phyloP scores from a whole-genome alignment of 2,888 invertebrate genomes.

The Ariolimax columbianus region DNA sequence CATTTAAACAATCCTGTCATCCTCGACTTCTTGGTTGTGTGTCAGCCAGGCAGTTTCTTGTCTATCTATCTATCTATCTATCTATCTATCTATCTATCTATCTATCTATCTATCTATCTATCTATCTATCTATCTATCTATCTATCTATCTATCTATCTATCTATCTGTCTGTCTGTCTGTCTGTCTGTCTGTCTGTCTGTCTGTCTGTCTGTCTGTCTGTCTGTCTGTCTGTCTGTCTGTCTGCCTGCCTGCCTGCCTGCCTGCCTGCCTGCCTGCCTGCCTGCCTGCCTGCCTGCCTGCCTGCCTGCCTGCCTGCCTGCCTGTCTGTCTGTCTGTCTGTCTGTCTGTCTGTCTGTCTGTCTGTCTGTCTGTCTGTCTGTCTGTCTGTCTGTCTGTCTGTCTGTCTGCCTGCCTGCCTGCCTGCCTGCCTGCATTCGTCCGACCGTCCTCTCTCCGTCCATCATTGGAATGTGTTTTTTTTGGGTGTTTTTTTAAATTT shows the following conservation, averaged over 20 bases:
- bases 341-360: not conserved
- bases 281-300: no score
- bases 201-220: not conserved
- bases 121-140: not conserved
- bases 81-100: slow-evolving; percentile 8
- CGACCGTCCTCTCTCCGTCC: not conserved
- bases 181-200: slow-evolving; percentile 3
- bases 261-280: not conserved
- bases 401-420: no score
- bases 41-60: no score
- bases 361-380: not conserved
- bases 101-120: slow-evolving; percentile 8
- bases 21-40: no score
- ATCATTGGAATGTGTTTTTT: not conserved
- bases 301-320: no score
- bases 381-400: no score
- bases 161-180: not conserved
- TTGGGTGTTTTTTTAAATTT: not conserved
- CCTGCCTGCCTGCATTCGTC: not conserved
- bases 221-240: no score
- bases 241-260: no score
- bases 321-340: no score
- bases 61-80: slow-evolving; percentile 8
- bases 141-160: no score
- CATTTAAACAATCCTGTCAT: no score